Base-by-base conservation (phyloP, 2,888 invertebrate genomes). In the Magallana nippona region DNA sequence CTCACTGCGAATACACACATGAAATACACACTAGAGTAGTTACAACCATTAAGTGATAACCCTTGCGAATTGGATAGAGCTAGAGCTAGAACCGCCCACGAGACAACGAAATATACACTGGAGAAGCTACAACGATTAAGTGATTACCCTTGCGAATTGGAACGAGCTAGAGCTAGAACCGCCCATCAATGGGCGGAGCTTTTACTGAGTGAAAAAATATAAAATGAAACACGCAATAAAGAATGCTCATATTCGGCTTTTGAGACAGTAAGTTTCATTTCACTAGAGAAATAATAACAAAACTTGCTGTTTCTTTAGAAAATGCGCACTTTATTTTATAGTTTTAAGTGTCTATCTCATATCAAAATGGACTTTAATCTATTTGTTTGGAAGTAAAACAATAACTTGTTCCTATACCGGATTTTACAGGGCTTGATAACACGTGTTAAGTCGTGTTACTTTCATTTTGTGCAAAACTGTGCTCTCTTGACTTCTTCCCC, bases 401-500 rank as follows among this genome's bases (percentile, higher is more conserved):
- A 10, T 63, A 63, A 3, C 22, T 63, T 27, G 13, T 2, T 22
- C 10, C 11, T 44, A 44, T 5, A 11, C 62, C 32, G 71, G 71
- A 32, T 71, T 11, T 15, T 71, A 32, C 32, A 32, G 22, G 15
- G 22, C 27, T 71, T 71, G 71, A 71, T 32, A 71, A 71, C 71
- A 71, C 71, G 71, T 71, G 71, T 22, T 15, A 27, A 13, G 22
- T 71, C 71, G 15, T 27, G 27, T 71, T 71, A 71, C 71, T 71
- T 71, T 71, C 71, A 71, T 71, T 71, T 71, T 27, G 22, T 71
- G 71, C 71, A 32, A 13, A 71, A 71, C 71, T 71, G 27, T 71
- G 27, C 13, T 71, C 32, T 63, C 27, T 3, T 3, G 11, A 60
- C 1, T 15, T 60, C n/a, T n/a, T 17, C n/a, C n/a, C n/a, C 17